Base-by-base conservation (phyloP, 2,888 invertebrate species). In the Zele albiditarsus region DNA sequence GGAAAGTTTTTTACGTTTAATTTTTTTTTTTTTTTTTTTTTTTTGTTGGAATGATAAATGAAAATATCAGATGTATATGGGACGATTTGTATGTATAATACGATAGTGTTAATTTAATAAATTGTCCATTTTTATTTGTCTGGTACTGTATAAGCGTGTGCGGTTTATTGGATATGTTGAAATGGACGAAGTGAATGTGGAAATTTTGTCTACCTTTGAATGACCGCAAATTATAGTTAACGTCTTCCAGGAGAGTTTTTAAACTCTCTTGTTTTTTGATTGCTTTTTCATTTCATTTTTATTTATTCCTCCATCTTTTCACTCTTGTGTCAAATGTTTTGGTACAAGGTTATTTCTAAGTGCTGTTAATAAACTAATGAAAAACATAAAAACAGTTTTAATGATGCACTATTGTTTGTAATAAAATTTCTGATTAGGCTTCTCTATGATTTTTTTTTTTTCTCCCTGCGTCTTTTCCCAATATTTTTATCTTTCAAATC, bases 401-500 rank as follows among this genome's bases (percentile, higher is more conserved):
- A 49, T n/a, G 49, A 49, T n/a, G 49, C 20, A n/a, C 16, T 49
- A 49, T 49, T 49, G 49, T 49, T 49, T 49, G 49, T n/a, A 49
- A 49, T 49, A 49, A 49, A 49, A 49, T 4, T n/a, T 49, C 6
- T 49, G n/a, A 49, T n/a, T 49, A n/a, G 2, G n/a, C 20, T 49
- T 16, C 1, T 49, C 1, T 49, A n/a, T 49, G n/a, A 49, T n/a
- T 49, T 49, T 49, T n/a, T 14, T 12, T 14, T 16, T 49, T 49
- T 49, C 3, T 28, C 23, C 23, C 14, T 28, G 10, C 28, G 12
- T 28, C 10, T 16, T 33, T 31, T 62, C 8, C 4, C 5, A 49
- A n/a, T 49, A 49, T 57, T 23, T 16, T 0, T 0, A 27, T n/a
- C 27, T 23, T 27, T 58, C n/a, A 33, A 67, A 72, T 76, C 67